phyloP scores from a whole-genome alignment of 1,140 invertebrate species.

The Drosophila saltans region DNA sequence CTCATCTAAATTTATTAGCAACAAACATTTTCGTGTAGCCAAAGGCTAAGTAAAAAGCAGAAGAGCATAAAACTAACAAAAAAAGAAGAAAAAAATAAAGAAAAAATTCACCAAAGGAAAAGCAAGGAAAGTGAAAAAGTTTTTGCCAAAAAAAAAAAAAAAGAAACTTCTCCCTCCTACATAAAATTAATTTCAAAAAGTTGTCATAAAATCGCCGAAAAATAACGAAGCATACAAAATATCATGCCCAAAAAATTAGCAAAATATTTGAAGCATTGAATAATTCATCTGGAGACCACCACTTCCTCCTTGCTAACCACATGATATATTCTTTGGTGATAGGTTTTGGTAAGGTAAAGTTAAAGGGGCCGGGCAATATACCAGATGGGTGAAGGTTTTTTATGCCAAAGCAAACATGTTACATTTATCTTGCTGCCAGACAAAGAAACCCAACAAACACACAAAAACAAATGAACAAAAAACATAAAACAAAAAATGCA shows the following conservation, averaged over 20 bases:
- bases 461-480: slow-evolving; percentile 23
- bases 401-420: slow-evolving; percentile 65
- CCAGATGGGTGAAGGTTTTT: slow-evolving; percentile 18
- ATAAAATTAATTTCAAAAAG: slow-evolving; percentile 2
- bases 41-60: slow-evolving; percentile 36
- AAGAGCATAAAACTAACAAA: slow-evolving; percentile 24
- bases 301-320: slow-evolving; percentile 17
- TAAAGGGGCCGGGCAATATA: neutral
- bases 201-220: neutral
- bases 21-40: slow-evolving; percentile 45
- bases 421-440: slow-evolving; percentile 69
- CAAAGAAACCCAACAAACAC: slow-evolving; percentile 32
- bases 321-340: slow-evolving; percentile 58
- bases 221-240: neutral
- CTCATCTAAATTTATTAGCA: slow-evolving; percentile 70
- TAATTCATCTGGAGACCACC: slow-evolving; percentile 39
- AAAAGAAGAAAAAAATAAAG: no score
- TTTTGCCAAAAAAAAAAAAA: neutral
- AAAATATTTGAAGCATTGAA: slow-evolving; percentile 34
- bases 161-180: neutral
- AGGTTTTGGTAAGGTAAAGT: slow-evolving; percentile 25
- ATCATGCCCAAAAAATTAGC: slow-evolving; percentile 1
- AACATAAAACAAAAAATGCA: neutral
- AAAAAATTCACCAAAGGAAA: slow-evolving; percentile 7
- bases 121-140: slow-evolving; percentile 18